Conservation (phyloP, 2,113 vertebrate genomes). For the Bos taurus region DNA sequence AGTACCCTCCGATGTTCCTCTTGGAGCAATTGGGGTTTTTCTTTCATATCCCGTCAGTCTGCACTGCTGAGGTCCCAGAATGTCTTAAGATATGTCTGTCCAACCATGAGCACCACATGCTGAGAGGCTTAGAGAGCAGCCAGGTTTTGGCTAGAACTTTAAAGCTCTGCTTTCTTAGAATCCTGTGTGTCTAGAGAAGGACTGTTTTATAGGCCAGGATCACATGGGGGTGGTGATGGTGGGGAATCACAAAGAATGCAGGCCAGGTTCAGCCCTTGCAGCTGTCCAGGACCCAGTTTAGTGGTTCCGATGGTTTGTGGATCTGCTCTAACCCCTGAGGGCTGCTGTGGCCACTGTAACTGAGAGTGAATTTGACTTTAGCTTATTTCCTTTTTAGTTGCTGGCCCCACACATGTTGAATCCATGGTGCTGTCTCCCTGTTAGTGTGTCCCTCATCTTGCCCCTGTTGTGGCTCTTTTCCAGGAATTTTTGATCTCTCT, state of each 20-base stretch:
- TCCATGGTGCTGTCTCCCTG: not conserved
- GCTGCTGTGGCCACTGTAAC: not conserved
- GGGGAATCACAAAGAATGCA: not conserved
- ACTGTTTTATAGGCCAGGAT: not conserved
- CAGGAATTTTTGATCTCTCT: conserved; percentile 47
- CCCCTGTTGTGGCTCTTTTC: conserved; percentile 14
- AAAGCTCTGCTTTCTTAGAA: not conserved
- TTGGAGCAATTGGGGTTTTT: not conserved
- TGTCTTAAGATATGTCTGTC: not conserved
- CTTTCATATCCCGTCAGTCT: not conserved
- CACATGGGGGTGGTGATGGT: not conserved
- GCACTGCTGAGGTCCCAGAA: not conserved
- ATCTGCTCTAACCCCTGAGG: not conserved
- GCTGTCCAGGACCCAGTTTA: not conserved
- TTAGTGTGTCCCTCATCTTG: not conserved
- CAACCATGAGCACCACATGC: not conserved
- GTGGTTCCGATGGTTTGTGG: not conserved
- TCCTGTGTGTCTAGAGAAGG: not conserved
- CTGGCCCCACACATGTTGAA: not conserved
- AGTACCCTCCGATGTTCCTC: not conserved
- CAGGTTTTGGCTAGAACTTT: not conserved
- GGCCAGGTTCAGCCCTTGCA: not conserved
- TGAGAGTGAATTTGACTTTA: not conserved
- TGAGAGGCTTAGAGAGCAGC: not conserved
- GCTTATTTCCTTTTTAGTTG: conserved; percentile 36